A percentile compares a stretch with the other conserved stretches of the same genome.
These are phyloP conservation scores for Epistrophe grossulariae DNA, from an alignment of 2,888 invertebrate species.

Conservation along the genomic window DNA sequence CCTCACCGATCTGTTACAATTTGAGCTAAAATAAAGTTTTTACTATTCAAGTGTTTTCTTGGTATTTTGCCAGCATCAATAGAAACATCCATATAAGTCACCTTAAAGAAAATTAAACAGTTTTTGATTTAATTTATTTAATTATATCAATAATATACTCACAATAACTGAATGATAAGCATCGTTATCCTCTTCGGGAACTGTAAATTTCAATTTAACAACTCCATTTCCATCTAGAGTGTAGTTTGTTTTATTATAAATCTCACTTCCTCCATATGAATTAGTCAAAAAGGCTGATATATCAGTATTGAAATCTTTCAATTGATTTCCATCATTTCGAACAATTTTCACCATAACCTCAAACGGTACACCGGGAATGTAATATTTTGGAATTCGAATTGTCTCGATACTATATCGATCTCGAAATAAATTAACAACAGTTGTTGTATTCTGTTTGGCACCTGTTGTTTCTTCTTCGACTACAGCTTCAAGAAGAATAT, in stretches of 20 bases:
- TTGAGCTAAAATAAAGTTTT: conserved; percentile 70
- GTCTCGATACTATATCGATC: conserved; percentile 91
- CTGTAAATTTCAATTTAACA: conserved; percentile 82
- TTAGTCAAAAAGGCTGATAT: conserved; percentile 84
- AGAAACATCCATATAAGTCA: conserved; percentile 90
- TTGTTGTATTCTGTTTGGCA: conserved; percentile 92
- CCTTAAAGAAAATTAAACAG: conserved; percentile 83
- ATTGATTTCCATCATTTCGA: conserved; percentile 89
- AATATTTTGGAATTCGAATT: conserved; percentile 93
- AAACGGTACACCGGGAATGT: conserved; percentile 95
- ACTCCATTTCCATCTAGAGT: conserved; percentile 80
- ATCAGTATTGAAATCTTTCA: conserved; percentile 86
- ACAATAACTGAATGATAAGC: conserved; percentile 83
- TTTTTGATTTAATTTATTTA: background rate
- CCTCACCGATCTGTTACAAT: conserved; percentile 66
- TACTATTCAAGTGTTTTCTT: conserved; percentile 80
- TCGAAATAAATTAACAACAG: conserved; percentile 91
- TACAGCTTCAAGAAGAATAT: conserved; percentile 93
- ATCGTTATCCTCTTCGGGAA: conserved; percentile 81
- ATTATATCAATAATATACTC: conserved; percentile 33
- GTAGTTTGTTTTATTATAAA: conserved; percentile 81
- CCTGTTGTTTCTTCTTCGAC: conserved; percentile 95
- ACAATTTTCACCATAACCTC: conserved; percentile 86
- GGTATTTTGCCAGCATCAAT: conserved; percentile 82
- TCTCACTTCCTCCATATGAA: conserved; percentile 82